Conservation (phyloP, 2,113 vertebrate species). For the Ciconia boyciana region DNA sequence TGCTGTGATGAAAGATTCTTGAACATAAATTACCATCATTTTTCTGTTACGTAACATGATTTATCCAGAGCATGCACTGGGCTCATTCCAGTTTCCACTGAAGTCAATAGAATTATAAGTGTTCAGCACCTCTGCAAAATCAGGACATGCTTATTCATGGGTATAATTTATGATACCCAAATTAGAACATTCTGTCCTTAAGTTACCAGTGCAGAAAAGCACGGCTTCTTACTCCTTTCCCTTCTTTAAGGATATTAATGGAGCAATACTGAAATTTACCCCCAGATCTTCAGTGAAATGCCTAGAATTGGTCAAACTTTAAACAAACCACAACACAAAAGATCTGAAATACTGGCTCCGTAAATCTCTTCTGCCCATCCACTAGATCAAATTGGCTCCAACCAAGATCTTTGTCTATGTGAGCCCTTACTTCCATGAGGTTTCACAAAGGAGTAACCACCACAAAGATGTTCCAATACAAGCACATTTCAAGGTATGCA, state of each 20-base stretch:
- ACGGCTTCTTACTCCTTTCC: neutral
- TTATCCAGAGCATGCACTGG: conserved; percentile 40
- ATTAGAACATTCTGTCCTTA: conserved; percentile 46
- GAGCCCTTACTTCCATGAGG: neutral
- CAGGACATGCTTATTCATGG: conserved; percentile 37
- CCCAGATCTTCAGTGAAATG: neutral
- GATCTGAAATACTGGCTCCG: neutral
- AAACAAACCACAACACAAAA: neutral
- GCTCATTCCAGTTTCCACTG: conserved; percentile 29
- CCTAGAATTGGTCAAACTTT: neutral
- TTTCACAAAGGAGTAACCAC: neutral
- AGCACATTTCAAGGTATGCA: neutral
- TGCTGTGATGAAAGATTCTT: neutral
- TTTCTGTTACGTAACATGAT: conserved; percentile 30
- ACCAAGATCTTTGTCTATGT: accelerated
- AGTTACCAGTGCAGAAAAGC: neutral
- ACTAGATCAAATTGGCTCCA: neutral
- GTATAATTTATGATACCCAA: conserved; percentile 37
- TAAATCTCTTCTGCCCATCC: neutral
- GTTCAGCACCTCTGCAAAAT: conserved; percentile 38
- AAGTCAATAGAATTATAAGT: conserved; percentile 41
- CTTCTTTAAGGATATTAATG: neutral
- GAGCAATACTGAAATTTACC: neutral
- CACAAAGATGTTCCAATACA: neutral
- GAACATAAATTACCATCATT: conserved; percentile 47